These are phyloP conservation scores for Zophobas morio DNA, from an alignment of 1,140 invertebrate genomes.

Conservation along the genomic window DNA sequence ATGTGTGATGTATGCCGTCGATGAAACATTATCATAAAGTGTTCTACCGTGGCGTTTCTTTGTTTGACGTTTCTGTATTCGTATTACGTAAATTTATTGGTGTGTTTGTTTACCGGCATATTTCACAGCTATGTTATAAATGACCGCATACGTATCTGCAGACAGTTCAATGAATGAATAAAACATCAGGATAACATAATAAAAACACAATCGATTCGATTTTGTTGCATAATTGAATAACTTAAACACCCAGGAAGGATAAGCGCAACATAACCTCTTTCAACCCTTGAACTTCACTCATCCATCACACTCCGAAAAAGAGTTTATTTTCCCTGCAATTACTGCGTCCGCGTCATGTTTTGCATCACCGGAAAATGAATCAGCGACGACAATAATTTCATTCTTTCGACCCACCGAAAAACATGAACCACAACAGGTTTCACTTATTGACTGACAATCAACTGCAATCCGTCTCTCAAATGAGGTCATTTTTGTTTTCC, in stretches of 20 bases:
- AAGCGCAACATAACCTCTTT: too few relatives aligned
- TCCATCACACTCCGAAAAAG: too few relatives aligned
- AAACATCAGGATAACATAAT: slow-evolving; percentile 36
- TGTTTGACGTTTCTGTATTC: slow-evolving; percentile 34
- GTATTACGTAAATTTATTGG: slow-evolving; percentile 40
- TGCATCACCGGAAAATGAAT: too few relatives aligned
- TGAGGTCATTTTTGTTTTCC: too few relatives aligned
- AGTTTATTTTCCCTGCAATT: too few relatives aligned
- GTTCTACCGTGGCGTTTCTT: slow-evolving; percentile 9
- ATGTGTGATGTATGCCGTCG: slow-evolving; percentile 1
- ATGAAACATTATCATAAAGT: neutral
- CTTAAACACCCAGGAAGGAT: slow-evolving; percentile 14
- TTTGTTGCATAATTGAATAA: slow-evolving; percentile 42
- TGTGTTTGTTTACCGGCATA: slow-evolving; percentile 39
- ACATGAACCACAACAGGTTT: neutral
- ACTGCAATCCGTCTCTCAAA: too few relatives aligned
- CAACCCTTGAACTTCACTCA: too few relatives aligned
- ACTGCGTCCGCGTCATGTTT: too few relatives aligned
- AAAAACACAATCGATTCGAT: slow-evolving; percentile 32
- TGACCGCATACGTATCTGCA: slow-evolving; percentile 34
- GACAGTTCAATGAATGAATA: slow-evolving; percentile 41
- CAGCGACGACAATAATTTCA: too few relatives aligned
- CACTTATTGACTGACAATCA: neutral
- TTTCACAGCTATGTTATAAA: slow-evolving; percentile 39
- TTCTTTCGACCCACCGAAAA: too few relatives aligned